Evolutionary conservation across 2,113 vertebrate species (phyloP).

Genomic region (Ochotona princeps): DNA sequence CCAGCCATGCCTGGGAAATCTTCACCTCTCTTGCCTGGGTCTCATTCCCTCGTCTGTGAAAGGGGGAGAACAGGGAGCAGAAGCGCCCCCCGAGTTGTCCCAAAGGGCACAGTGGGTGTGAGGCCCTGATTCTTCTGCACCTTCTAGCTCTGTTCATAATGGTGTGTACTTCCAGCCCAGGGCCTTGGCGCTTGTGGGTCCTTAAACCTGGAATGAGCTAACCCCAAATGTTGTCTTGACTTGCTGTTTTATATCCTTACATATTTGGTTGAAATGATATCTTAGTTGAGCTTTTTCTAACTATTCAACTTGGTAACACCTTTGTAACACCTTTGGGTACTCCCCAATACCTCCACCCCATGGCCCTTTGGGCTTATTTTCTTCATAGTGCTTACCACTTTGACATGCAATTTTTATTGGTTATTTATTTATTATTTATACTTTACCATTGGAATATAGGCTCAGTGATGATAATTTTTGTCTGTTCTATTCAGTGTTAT

Average conservation of each 20-base stretch:
- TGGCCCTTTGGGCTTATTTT: background rate
- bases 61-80: background rate
- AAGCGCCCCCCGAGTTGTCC: background rate
- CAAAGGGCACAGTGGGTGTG: background rate
- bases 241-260: conserved; percentile 33
- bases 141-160: background rate
- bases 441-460: background rate
- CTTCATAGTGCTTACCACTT: background rate
- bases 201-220: background rate
- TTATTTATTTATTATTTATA: background rate
- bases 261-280: conserved; percentile 17
- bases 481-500: background rate
- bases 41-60: background rate
- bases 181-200: conserved; percentile 25
- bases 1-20: background rate
- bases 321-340: background rate
- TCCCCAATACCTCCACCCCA: background rate
- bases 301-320: background rate
- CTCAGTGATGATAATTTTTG: background rate
- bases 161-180: background rate
- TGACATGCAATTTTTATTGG: background rate
- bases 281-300: conserved; percentile 12
- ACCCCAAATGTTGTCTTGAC: background rate
- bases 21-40: background rate
- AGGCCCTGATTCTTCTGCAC: background rate